Evolutionary conservation across 2,113 vertebrate species (phyloP).

Genomic region (Aphyosemion australe): DNA sequence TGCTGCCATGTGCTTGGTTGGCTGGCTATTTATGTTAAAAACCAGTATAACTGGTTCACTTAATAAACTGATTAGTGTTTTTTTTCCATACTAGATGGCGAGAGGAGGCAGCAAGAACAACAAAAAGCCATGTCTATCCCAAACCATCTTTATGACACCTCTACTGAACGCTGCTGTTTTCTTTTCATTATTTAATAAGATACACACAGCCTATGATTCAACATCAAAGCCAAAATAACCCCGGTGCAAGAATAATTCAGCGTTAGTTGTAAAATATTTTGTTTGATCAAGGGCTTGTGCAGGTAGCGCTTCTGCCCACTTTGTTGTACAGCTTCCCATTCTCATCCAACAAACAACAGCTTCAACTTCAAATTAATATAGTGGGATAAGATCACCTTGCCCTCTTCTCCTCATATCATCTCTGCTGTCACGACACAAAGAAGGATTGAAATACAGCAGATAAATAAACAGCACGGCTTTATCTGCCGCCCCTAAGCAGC

Average conservation of each 20-base stretch:
- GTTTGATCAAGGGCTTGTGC: conserved; percentile 43
- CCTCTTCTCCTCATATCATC: conserved; percentile 43
- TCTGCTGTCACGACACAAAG: conserved; percentile 55
- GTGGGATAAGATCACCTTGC: conserved; percentile 54
- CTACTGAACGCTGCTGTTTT: conserved; percentile 29
- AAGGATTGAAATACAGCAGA: conserved; percentile 68
- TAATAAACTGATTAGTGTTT: too few relatives aligned
- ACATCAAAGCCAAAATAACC: conserved; percentile 47
- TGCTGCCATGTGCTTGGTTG: too few relatives aligned
- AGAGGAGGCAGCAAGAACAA: conserved; percentile 31
- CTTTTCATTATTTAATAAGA: conserved; percentile 45
- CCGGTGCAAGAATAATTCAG: conserved; percentile 27
- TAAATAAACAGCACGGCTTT: conserved; percentile 67
- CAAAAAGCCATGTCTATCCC: conserved; percentile 44
- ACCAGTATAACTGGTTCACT: too few relatives aligned
- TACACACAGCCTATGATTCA: conserved; percentile 39
- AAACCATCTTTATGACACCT: conserved; percentile 32
- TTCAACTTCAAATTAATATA: conserved; percentile 56
- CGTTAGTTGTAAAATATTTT: conserved; percentile 36
- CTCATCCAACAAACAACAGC: conserved; percentile 30
- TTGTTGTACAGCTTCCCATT: conserved; percentile 26
- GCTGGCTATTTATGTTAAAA: too few relatives aligned
- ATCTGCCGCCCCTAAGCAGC: conserved; percentile 70
- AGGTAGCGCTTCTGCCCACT: conserved; percentile 17
- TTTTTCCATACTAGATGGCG: conserved; percentile 5